phyloP scores from a whole-genome alignment of 2,113 vertebrate genomes.

The Tragelaphus imberbis region DNA sequence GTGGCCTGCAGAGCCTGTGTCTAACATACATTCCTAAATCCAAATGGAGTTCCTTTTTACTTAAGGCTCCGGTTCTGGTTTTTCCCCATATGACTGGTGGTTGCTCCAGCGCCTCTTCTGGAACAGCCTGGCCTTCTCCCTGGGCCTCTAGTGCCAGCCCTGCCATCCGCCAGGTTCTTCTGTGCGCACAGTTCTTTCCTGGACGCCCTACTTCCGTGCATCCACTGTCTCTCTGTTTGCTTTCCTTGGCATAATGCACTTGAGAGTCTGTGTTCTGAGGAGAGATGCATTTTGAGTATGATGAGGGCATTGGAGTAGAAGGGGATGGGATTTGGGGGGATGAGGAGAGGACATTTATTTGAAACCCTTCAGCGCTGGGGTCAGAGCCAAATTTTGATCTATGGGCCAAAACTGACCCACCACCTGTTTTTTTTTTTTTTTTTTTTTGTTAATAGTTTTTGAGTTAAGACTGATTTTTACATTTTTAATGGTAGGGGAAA shows the following conservation, averaged over 20 bases:
- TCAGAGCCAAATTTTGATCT: neutral
- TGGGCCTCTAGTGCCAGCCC: neutral
- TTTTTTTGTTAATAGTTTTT: neutral
- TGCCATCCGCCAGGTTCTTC: accelerated
- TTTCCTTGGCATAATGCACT: neutral
- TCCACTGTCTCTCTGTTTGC: neutral
- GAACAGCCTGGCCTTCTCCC: neutral
- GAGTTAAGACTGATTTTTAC: neutral
- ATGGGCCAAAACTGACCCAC: neutral
- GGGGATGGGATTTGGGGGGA: neutral
- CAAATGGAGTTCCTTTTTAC: neutral
- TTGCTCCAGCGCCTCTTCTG: neutral
- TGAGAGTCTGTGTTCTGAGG: neutral
- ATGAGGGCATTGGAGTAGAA: neutral
- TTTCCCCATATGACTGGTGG: accelerated
- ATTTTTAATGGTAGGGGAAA: neutral
- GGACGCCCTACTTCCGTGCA: neutral
- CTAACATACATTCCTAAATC: neutral
- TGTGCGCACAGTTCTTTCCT: accelerated
- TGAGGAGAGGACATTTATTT: neutral
- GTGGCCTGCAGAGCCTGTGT: neutral
- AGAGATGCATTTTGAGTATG: neutral
- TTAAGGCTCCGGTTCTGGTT: neutral
- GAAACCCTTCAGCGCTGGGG: neutral
- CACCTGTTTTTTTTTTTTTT: neutral